These are phyloP conservation scores for Hirtodrosophila confusa DNA, from an alignment of 2,888 invertebrate genomes.

Conservation along the genomic window DNA sequence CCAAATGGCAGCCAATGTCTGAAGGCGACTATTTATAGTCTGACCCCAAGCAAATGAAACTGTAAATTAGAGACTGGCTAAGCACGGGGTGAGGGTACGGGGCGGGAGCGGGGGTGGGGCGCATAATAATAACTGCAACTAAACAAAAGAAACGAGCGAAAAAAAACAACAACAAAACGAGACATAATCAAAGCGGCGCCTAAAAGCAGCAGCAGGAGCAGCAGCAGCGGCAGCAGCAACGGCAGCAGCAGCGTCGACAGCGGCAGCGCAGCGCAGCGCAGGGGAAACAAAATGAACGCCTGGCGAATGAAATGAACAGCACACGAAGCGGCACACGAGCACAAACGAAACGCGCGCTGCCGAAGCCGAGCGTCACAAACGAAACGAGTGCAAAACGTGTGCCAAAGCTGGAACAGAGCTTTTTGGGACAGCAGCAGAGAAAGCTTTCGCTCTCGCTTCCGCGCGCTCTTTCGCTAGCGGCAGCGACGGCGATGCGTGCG, in stretches of 20 bases:
- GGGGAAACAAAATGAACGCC: conserved; percentile 62
- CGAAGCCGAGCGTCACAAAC: conserved; percentile 25
- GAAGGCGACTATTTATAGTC: conserved; percentile 78
- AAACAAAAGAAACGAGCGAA: conserved; percentile 31
- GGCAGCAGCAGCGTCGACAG: conserved; percentile 10
- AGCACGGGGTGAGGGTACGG: not conserved
- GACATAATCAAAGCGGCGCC: conserved; percentile 62
- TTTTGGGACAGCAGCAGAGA: conserved; percentile 66
- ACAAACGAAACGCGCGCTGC: conserved; percentile 25
- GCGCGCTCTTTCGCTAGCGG: conserved; percentile 13
- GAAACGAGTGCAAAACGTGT: conserved; percentile 48
- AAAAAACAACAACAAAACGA: conserved; percentile 21
- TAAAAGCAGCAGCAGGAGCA: conserved; percentile 45
- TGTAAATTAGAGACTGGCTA: conserved; percentile 70
- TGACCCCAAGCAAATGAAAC: conserved; percentile 79
- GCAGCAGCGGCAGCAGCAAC: conserved; percentile 4
- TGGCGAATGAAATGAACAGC: conserved; percentile 36
- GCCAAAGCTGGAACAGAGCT: conserved; percentile 44
- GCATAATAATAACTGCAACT: conserved; percentile 77
- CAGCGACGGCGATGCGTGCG: conserved; percentile 57
- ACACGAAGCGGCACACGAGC: conserved; percentile 28
- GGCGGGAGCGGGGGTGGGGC: conserved; percentile 2
- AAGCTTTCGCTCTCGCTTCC: conserved; percentile 33
- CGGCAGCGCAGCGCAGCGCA: conserved; percentile 46
- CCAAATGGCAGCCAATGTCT: conserved; percentile 77